Conservation (phyloP, 2,113 vertebrate genomes). For the Eptesicus fuscus region DNA sequence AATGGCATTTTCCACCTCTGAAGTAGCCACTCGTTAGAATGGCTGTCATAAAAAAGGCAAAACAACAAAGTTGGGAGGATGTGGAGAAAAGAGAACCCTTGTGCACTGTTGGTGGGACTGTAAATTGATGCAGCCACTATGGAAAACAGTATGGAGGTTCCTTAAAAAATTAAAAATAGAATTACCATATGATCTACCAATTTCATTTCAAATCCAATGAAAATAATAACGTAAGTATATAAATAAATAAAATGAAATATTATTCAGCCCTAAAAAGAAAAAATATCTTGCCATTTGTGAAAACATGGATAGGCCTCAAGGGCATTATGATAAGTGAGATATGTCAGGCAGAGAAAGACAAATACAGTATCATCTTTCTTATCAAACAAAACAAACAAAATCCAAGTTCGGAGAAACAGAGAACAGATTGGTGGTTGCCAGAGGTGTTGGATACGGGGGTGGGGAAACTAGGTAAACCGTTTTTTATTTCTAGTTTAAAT, state of each 20-base stretch:
- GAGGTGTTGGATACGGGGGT: not conserved
- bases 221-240: not conserved
- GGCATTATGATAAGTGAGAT: not conserved
- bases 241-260: not conserved
- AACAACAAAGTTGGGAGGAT: not conserved
- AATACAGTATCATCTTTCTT: not conserved
- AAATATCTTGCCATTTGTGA: not conserved
- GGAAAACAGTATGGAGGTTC: not conserved
- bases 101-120: not conserved
- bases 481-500: not conserved
- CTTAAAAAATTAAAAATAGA: not conserved
- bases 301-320: not conserved
- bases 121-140: not conserved
- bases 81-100: not conserved
- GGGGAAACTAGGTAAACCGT: not conserved
- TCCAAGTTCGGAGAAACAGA: not conserved
- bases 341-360: not conserved
- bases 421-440: not conserved
- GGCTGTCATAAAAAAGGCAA: not conserved
- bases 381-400: not conserved
- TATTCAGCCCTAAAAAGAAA: not conserved
- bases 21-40: not conserved
- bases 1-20: not conserved
- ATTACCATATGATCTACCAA: not conserved
- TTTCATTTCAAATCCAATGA: not conserved